phyloP scores from a whole-genome alignment of 1,140 invertebrate species.

The Oscheius sp. region DNA sequence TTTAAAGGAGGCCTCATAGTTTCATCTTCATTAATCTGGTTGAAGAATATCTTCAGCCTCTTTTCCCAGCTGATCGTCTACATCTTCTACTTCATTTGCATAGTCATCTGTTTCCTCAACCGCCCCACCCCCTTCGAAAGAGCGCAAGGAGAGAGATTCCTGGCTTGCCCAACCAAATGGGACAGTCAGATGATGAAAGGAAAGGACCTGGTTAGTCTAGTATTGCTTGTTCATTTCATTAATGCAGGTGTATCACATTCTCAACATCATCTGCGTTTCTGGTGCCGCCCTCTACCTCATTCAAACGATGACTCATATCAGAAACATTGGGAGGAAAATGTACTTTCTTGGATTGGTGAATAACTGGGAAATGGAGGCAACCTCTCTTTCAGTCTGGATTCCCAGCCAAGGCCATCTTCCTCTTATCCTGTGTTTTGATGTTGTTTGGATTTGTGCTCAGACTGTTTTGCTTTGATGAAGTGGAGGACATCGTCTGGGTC shows the following conservation, averaged over 20 bases:
- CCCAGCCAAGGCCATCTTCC: constrained; percentile 86
- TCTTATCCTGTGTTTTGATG: constrained; percentile 84
- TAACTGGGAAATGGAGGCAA: background rate
- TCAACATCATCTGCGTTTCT: constrained; percentile 45
- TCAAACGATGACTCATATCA: constrained; percentile 49
- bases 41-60: constrained; percentile 35
- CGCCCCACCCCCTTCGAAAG: constrained; percentile 52
- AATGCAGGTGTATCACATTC: constrained; percentile 44
- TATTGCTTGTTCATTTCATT: background rate
- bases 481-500: constrained; percentile 84
- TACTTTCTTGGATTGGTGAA: constrained; percentile 68
- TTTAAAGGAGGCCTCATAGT: background rate
- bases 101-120: constrained; percentile 50
- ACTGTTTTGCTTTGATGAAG: constrained; percentile 75
- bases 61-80: constrained; percentile 47
- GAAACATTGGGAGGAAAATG: constrained; percentile 52
- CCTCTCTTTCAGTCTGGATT: constrained; percentile 72
- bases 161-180: constrained; percentile 34
- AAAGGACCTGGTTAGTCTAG: background rate
- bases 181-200: background rate
- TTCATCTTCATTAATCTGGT: background rate
- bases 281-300: constrained; percentile 47
- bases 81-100: constrained; percentile 43
- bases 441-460: constrained; percentile 77
- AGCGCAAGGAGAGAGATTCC: constrained; percentile 28